phyloP scores from a whole-genome alignment of 2,113 vertebrate species.

The Leptobrachium leishanense region DNA sequence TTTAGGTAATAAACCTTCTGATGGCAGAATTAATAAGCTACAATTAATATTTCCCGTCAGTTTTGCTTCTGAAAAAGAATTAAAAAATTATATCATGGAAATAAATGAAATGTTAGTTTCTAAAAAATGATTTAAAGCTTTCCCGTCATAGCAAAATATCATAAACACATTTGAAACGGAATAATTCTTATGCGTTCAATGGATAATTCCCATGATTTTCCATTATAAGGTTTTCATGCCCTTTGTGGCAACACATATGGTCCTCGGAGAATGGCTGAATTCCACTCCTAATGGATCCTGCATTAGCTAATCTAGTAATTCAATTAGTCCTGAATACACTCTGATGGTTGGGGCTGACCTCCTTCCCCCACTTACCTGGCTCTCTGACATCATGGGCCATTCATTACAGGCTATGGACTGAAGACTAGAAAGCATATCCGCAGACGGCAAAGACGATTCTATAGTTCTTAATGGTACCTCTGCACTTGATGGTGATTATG shows the following conservation, averaged over 20 bases:
- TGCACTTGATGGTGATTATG: slow-evolving; percentile 37
- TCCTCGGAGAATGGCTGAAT: slow-evolving; percentile 60
- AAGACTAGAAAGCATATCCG: slow-evolving; percentile 4
- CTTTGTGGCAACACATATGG: slow-evolving; percentile 48
- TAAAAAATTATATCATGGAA: no score
- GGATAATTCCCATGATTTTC: slow-evolving; percentile 34
- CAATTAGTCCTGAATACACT: slow-evolving; percentile 75
- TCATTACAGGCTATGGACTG: slow-evolving; percentile 56
- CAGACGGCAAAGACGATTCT: slow-evolving; percentile 25
- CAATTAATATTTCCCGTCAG: no score
- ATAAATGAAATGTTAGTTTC: no score
- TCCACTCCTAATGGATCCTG: slow-evolving; percentile 72
- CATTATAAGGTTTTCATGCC: slow-evolving; percentile 43
- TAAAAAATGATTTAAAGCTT: slow-evolving; percentile 21
- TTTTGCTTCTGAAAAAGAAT: no score
- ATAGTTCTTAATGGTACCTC: slow-evolving; percentile 39
- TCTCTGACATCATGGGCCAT: slow-evolving; percentile 66
- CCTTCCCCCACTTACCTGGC: slow-evolving; percentile 66
- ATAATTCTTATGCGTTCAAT: slow-evolving; percentile 29
- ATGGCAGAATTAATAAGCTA: no score
- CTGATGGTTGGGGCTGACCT: slow-evolving; percentile 65
- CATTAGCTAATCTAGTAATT: slow-evolving; percentile 80
- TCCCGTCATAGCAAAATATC: slow-evolving; percentile 9
- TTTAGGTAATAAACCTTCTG: no score
- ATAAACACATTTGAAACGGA: slow-evolving; percentile 18